Base-by-base conservation (phyloP, 2,888 invertebrate genomes). In the Troides helena region DNA sequence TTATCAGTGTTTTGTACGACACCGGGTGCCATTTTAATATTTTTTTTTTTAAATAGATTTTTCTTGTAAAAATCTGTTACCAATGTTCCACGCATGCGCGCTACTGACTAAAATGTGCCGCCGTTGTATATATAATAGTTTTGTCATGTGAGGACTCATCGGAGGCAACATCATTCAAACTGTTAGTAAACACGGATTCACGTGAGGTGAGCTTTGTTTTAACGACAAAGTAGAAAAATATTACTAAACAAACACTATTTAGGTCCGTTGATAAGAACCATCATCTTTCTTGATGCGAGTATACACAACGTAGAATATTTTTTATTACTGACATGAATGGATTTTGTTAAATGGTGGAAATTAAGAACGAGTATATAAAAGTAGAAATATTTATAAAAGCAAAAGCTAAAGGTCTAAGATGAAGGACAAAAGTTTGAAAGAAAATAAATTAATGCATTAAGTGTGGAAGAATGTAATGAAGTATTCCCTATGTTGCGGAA, bases 91-190 rank as follows among this genome's bases (percentile, higher is more conserved):
- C 83, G 82, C 81, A 78, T 71, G 78, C 85, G 80, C 81, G 89
- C 90, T 89, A 85, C 81, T 77, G 77, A 74, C 72, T 72, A 74
- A 72, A 79, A 81, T 73, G 79, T 83, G 80, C 75, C 78, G 74
- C 77, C 80, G 77, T 75, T 77, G 87, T 87, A 87, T 90, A 83
- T 90, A 90, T 90, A 89, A 85, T 78, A 82, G 76, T 82, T 85
- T 87, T 88, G 87, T 88, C 86, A 80, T 80, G 74, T 74, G 74
- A 77, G 74, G 74, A 70, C 74, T 70, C 72, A 72, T 65, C 62
- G 64, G 58, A 71, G 72, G 68, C 71, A 73, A 74, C 75, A 76
- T 73, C 78, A 77, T 80, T 77, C 73, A 73, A 25, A 73, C 71
- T 85, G 77, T 82, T 81, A 81, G 78, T 79, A 76, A 77, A 81